These are phyloP conservation scores for Heteromormyrus szaboi DNA, from an alignment of 2,797 vertebrate genomes.

Conservation along the genomic window DNA sequence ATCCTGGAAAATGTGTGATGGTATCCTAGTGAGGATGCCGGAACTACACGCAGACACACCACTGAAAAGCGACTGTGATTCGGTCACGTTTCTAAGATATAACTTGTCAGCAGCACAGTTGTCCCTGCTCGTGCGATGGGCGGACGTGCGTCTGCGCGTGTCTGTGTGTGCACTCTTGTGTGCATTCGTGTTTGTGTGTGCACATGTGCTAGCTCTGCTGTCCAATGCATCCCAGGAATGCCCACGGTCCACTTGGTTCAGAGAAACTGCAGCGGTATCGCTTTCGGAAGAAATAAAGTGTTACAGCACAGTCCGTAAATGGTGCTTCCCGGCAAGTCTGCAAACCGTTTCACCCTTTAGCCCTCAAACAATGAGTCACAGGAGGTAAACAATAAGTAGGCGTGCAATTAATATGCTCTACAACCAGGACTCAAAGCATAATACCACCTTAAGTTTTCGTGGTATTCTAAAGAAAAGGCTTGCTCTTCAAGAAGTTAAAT, in stretches of 20 bases:
- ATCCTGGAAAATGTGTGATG: neutral
- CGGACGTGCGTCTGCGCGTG: neutral
- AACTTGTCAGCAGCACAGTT: neutral
- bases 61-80: neutral
- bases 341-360: neutral
- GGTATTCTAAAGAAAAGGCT: conserved; percentile 27
- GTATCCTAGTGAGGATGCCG: neutral
- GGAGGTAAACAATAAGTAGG: neutral
- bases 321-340: neutral
- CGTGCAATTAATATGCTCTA: conserved; percentile 8
- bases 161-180: neutral
- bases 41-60: neutral
- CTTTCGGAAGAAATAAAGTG: conserved; percentile 29
- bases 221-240: conserved; percentile 58
- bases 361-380: neutral
- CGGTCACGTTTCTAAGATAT: neutral
- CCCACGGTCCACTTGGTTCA: conserved; percentile 58
- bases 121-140: neutral
- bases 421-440: neutral
- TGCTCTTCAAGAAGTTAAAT: conserved; percentile 36
- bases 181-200: neutral
- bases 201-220: conserved; percentile 27
- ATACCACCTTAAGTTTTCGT: conserved; percentile 22
- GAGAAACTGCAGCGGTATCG: conserved; percentile 62
- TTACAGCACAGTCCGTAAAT: neutral